phyloP scores from a whole-genome alignment of 92 coral and sea anemone species.

The Porites evermanni region DNA sequence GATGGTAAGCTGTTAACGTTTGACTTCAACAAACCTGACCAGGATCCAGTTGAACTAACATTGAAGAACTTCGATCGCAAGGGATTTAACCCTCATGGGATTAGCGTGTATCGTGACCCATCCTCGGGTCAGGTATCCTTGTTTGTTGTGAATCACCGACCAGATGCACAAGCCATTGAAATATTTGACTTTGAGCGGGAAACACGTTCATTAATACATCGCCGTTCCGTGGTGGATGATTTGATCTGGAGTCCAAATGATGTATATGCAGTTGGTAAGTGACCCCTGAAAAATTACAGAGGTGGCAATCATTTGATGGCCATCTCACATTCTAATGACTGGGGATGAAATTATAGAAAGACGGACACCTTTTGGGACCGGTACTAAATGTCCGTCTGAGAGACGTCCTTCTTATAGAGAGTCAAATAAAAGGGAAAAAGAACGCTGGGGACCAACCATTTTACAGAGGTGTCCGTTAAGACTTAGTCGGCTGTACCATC shows the following conservation, averaged over 20 bases:
- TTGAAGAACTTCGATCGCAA: constrained; percentile 73
- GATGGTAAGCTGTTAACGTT: constrained; percentile 72
- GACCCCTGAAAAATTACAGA: too few species aligned
- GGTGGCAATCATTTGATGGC: too few species aligned
- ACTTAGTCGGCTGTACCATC: too few species aligned
- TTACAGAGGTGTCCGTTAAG: too few species aligned
- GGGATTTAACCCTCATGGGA: constrained; percentile 89
- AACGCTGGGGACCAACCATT: too few species aligned
- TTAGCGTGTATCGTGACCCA: constrained; percentile 79
- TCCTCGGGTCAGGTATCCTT: constrained; percentile 64
- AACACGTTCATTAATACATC: constrained; percentile 60
- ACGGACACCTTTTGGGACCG: too few species aligned
- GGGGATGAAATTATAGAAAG: too few species aligned
- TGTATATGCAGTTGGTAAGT: constrained; percentile 85
- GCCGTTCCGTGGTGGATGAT: constrained; percentile 75
- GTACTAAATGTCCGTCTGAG: too few species aligned
- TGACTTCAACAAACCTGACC: constrained; percentile 70
- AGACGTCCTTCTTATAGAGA: too few species aligned
- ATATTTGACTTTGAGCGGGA: constrained; percentile 84
- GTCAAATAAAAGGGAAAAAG: too few species aligned
- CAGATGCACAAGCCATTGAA: constrained; percentile 77
- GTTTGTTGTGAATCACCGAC: constrained; percentile 85
- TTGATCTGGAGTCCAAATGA: constrained; percentile 84
- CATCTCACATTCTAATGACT: too few species aligned
- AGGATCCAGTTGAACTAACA: constrained; percentile 61